phyloP scores from a whole-genome alignment of 2,888 invertebrate species.

The Syrista parreyssii region DNA sequence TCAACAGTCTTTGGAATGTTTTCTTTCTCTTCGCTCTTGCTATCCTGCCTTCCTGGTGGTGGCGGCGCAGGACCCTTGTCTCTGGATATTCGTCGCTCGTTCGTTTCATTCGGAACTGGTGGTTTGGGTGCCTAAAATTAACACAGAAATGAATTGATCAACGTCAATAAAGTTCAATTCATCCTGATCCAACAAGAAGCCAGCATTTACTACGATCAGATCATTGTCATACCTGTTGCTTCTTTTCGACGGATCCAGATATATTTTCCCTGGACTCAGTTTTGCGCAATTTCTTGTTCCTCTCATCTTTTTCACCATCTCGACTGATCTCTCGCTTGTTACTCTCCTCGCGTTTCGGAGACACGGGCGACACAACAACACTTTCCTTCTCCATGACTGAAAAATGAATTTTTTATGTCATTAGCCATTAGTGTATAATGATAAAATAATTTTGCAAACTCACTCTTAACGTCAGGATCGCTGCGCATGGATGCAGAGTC shows the following conservation, averaged over 20 bases:
- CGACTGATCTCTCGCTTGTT: slow-evolving; percentile 64
- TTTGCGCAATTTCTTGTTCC: slow-evolving; percentile 63
- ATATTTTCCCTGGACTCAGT: slow-evolving; percentile 63
- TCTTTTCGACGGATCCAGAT: slow-evolving; percentile 57
- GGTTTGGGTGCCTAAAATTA: slow-evolving; percentile 75
- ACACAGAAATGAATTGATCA: slow-evolving; percentile 15
- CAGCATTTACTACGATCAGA: background rate
- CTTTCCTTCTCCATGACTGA: slow-evolving; percentile 66
- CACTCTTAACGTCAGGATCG: slow-evolving; percentile 85
- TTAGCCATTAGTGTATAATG: background rate
- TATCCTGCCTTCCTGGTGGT: slow-evolving; percentile 65
- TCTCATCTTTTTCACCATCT: slow-evolving; percentile 62
- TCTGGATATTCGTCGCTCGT: slow-evolving; percentile 69
- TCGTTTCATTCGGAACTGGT: slow-evolving; percentile 62
- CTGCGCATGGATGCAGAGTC: slow-evolving; percentile 87
- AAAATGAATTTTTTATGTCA: slow-evolving; percentile 15
- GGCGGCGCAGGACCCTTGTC: slow-evolving; percentile 87
- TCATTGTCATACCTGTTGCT: slow-evolving; percentile 47
- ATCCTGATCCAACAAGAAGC: background rate
- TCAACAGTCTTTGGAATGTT: slow-evolving; percentile 30
- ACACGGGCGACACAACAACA: slow-evolving; percentile 55
- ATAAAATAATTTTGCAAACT: slow-evolving; percentile 38
- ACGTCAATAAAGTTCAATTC: background rate
- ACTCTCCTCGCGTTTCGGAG: slow-evolving; percentile 60
- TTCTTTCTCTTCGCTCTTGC: slow-evolving; percentile 52